Evolutionary conservation across 2,888 invertebrate genomes (phyloP), one percentile per base, ranked within the genome.

Genomic region (Drosophila parthenogenetica): DNA sequence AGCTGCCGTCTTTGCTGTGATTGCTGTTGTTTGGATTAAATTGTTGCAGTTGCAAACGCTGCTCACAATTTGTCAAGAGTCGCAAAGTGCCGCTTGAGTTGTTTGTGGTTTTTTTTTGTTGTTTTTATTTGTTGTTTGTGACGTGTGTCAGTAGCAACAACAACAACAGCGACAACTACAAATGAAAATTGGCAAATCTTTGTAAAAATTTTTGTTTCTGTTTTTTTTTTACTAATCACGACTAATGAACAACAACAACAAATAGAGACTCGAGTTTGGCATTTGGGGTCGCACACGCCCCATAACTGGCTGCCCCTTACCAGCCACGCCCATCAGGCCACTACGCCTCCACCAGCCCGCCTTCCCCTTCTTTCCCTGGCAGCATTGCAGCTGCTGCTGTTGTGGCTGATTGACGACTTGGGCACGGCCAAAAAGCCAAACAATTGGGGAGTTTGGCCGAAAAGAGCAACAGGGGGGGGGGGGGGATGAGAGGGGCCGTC

Each of bases 31-130:
- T 55, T 73, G 71, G 68, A 82, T 82, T 86, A 86, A 82, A 86
- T 86, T 83, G 82, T 86, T 83, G 79, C 86, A 77, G 85, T 82
- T 85, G 81, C 69, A 62, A 82, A 70, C 63, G 81, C 69, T 83
- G 86, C 79, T 79, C 74, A 59, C 81, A 81, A 81, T 81, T 81
- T 81, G 81, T 81, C 81, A 85, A 80, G 61, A 72, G 83, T 67
- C 55, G 55, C 81, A 83, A 83, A 86, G 87, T 83, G 84, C 81
- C 77, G 80, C 80, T 82, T 73, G 75, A 75, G 60, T 69, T 60
- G 61, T 50, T 66, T 49, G 45, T 13, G 29, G 2, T 29, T 2
- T 29, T 29, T 51, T 51, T 60, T 61, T 61, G 51, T 39, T 55
- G 42, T 40, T 25, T 22, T 22, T 22, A 5, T 22, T 8, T 45